phyloP scores from a whole-genome alignment of 2,888 invertebrate genomes.

The Cordylochernes scorpioides region DNA sequence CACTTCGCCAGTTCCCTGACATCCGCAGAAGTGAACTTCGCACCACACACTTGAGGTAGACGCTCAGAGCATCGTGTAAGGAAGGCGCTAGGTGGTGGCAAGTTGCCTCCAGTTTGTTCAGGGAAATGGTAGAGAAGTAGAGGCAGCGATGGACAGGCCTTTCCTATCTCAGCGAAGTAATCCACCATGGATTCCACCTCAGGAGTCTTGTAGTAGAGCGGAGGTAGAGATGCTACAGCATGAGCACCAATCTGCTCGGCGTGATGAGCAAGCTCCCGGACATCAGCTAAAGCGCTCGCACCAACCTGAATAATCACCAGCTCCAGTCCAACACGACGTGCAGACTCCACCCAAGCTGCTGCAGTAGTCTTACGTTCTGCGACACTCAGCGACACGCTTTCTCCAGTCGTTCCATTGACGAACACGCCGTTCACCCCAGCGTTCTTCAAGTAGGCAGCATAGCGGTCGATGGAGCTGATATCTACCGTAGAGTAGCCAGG shows the following conservation, averaged over 20 bases:
- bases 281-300: conserved; percentile 7
- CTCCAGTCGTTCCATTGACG: conserved; percentile 12
- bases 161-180: too few relatives aligned
- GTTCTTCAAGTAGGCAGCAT: too few relatives aligned
- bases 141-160: too few relatives aligned
- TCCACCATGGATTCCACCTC: too few relatives aligned
- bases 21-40: conserved; percentile 52
- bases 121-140: too few relatives aligned
- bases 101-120: too few relatives aligned
- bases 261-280: conserved; percentile 27
- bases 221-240: conserved; percentile 43
- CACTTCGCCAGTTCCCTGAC: conserved; percentile 35
- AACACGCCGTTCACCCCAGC: too few relatives aligned
- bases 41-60: conserved; percentile 45
- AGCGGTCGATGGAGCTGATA: too few relatives aligned
- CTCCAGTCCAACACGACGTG: conserved; percentile 4
- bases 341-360: conserved; percentile 6
- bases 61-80: conserved; percentile 4
- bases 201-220: conserved; percentile 46
- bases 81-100: too few relatives aligned
- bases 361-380: conserved; percentile 7
- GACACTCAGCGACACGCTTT: conserved; percentile 9
- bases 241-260: conserved; percentile 35
- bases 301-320: conserved; percentile 9
- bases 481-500: too few relatives aligned